Evolutionary conservation across 2,797 vertebrate species (phyloP), one percentile per base, ranked within the genome.

Genomic region (Diceros bicornis): DNA sequence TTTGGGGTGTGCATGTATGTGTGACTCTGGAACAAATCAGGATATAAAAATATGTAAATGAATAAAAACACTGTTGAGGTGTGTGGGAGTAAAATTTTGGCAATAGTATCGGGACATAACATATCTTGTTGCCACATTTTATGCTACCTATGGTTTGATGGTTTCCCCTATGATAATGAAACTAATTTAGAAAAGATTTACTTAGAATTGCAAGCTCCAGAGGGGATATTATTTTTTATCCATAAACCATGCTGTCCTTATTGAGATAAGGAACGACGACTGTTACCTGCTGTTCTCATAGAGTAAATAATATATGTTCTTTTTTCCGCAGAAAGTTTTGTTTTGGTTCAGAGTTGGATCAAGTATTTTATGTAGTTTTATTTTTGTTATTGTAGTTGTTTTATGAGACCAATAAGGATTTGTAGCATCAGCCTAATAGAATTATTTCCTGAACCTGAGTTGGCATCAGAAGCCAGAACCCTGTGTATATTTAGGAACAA

Each of bases 401-500:
- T 97, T 97, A 89, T 34, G 41, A 85, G 82, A 84, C 55, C 69
- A 95, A 3, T 89, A 79, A 96, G 23, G 25, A 55, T 75, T 66
- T 96, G 90, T 55, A 95, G 17, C 68, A 88, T 97, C 21, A 13
- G 7, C 12, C 88, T 94, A 66, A 75, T 66, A 94, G 29, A 94
- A 79, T 79, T 68, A 83, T 29, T 88, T 96, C 93, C 72, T 66
- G 71, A 71, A 69, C 41, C 5, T 29, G 68, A 83, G 21, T 20
- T 95, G 93, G 61, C 62, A 71, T 32, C 50, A 93, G 79, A 93
- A 89, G 32, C 5, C 34, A 91, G 91, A 94, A 64, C 72, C 72
- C 64, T 69, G 32, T 96, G 59, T 94, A 20, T 92, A 62, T 92
- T 97, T 86, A 97, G 94, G 75, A 61, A 78, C 62, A 85, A 95